phyloP scores from a whole-genome alignment of 1,140 invertebrate genomes.

The Drosophila sulfurigaster region DNA sequence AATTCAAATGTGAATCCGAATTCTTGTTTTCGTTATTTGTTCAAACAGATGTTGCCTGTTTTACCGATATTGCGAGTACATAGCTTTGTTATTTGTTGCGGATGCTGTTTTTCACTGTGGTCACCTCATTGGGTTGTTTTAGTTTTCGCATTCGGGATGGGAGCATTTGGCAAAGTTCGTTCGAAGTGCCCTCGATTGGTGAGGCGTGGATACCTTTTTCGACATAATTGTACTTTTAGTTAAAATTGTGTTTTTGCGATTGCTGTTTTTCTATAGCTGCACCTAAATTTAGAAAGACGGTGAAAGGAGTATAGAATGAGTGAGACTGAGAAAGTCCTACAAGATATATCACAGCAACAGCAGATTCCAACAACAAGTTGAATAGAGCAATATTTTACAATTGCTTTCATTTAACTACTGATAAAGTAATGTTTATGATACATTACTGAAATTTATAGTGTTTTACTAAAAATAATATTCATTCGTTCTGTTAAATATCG shows the following conservation, averaged over 20 bases:
- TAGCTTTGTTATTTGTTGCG: constrained; percentile 20
- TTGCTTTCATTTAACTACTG: too few relatives aligned
- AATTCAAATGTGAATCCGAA: constrained; percentile 11
- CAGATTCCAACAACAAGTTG: too few relatives aligned
- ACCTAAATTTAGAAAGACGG: too few relatives aligned
- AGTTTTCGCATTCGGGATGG: too few relatives aligned
- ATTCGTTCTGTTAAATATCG: too few relatives aligned
- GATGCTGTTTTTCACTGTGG: constrained; percentile 53
- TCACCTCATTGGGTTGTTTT: constrained; percentile 44
- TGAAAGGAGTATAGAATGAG: too few relatives aligned
- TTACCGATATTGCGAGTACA: constrained; percentile 44
- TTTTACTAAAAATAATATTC: too few relatives aligned
- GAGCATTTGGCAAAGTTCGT: not conserved
- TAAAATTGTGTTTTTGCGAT: constrained; percentile 3
- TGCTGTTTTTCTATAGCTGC: not conserved
- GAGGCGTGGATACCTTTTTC: constrained; percentile 30
- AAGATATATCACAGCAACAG: too few relatives aligned
- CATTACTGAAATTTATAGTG: too few relatives aligned
- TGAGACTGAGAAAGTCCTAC: too few relatives aligned
- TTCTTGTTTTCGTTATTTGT: constrained; percentile 74
- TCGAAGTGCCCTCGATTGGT: constrained; percentile 25
- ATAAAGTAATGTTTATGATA: too few relatives aligned
- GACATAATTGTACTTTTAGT: constrained; percentile 36
- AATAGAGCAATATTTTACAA: too few relatives aligned
- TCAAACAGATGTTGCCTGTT: constrained; percentile 63